Evolutionary conservation across 2,113 vertebrate species (phyloP), one percentile per base, ranked within the genome.

Genomic region (Phalacrocorax brasilianus): DNA sequence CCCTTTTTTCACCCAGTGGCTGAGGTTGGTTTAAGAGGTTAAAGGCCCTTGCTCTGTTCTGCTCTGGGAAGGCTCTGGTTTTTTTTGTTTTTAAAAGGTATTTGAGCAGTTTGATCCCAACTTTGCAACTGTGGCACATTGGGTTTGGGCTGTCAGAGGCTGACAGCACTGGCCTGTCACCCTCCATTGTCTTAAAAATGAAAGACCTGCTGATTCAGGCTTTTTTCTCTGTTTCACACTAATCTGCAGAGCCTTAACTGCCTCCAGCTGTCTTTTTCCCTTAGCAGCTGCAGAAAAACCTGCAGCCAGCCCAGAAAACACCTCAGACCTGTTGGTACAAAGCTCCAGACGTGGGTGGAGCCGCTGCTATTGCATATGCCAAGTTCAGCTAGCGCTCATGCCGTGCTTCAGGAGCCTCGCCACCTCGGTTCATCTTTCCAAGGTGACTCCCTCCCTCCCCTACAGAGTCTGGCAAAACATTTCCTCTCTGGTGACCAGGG

Each of bases 161-260:
- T 1, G 3, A 14, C 14, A 40, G 56, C 0, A 0, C 67, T 61
- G 49, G 23, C 61, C 83, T 9, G 2, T 91, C 70, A 5, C 40
- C 53, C 49, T 76, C 80, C 59, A 12, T 65, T 81, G 5, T 14
- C 50, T 81, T 24, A 8, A 40, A 65, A 3, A 3, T 21, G 56
- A 14, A 40, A 71, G 63, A 85, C 7, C 53, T 91, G 85, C 68
- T 53, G 42, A 23, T 33, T 77, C 59, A 38, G 45, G 56, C 10
- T 68, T 32, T 28, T 63, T 33, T 1, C 32, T 52, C 10, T 4
- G 16, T 42, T 32, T 45, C n/a, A 8, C 3, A 0, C 5, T 11
- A 2, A 7, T 73, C 28, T 47, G 10, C n/a, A 50, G 65, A 91
- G 38, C 44, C 28, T 30, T 8, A 19, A 8, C 10, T 50, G 59